Evolutionary conservation across 2,888 invertebrate species (phyloP), one percentile per base, ranked within the genome.

Genomic region (Agrochola macilenta): DNA sequence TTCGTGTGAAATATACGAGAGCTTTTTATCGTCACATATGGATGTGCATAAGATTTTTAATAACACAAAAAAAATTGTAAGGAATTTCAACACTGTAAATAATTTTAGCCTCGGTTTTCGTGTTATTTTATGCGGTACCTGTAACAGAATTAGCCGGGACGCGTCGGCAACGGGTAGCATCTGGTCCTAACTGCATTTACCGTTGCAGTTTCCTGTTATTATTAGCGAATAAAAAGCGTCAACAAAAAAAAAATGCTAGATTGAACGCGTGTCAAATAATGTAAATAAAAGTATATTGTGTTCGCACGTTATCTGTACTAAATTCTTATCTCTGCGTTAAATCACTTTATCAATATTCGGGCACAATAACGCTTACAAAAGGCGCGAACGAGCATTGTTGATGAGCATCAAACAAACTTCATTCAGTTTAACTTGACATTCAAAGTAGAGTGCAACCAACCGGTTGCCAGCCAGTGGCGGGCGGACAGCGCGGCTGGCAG

Each of bases 401-500:
- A 69, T 77, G 58, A 61, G 46, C 52, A 46, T 74, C 23, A 68
- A 58, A 49, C 70, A 77, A 68, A 71, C 52, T 78, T 76, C 73
- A 80, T 86, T 81, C 69, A 76, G 76, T 66, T 79, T 76, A 76
- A 83, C 75, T 78, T 87, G 87, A 81, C 87, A 83, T 88, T 87
- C 82, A 65, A 71, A 84, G 60, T 70, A 23, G 30, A 72, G 65
- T 79, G 72, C 65, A 72, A 64, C 74, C 64, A 88, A 83, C 85
- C 85, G 79, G 85, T 88, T 61, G 78, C 17, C 43, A 43, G 46
- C 70, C n/a, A 49, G 54, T 61, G n/a, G 71, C 57, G 39, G 78
- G 17, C 54, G 63, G 17, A 5, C 23, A 17, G 35, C 46, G 7
- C n/a, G 60, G 30, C 58, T 46, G 78, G 52, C 58, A 8, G 58